Conservation (phyloP, 2,888 invertebrate species). For the Pseudanteris insignis region DNA sequence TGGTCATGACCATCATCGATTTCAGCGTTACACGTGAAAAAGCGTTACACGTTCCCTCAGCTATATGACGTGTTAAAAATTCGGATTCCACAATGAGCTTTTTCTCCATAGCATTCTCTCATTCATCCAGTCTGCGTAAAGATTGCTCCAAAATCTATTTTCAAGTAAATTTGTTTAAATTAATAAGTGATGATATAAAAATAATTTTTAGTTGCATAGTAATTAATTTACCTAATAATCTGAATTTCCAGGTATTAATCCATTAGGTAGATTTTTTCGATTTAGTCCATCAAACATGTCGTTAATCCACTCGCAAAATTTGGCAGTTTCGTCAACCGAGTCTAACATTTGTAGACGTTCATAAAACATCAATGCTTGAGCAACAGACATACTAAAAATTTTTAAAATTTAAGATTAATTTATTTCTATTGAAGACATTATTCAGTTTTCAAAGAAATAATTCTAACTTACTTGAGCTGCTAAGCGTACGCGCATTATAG, state of each 20-base stretch:
- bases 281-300: constrained; percentile 5
- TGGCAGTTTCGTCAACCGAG: constrained; percentile 4
- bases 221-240: constrained; percentile 19
- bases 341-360: not conserved
- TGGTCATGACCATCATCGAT: no score
- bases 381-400: not conserved
- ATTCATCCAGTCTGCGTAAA: no score
- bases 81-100: no score
- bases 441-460: not conserved
- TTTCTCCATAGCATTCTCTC: no score
- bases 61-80: no score
- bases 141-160: no score
- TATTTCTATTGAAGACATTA: no score
- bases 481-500: constrained; percentile 1
- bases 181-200: no score
- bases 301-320: constrained; percentile 9
- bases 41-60: no score
- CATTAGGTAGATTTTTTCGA: constrained; percentile 3
- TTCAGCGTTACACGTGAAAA: no score
- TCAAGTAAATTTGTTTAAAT: no score
- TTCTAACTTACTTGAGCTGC: constrained; percentile 1
- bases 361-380: not conserved
- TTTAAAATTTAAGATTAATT: not conserved
- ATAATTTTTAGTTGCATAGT: no score
- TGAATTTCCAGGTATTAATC: constrained; percentile 4